A percentile compares a stretch with the other conserved stretches of the same genome.
phyloP scores from a whole-genome alignment of 1,140 invertebrate species.

The Sitophilus oryzae region DNA sequence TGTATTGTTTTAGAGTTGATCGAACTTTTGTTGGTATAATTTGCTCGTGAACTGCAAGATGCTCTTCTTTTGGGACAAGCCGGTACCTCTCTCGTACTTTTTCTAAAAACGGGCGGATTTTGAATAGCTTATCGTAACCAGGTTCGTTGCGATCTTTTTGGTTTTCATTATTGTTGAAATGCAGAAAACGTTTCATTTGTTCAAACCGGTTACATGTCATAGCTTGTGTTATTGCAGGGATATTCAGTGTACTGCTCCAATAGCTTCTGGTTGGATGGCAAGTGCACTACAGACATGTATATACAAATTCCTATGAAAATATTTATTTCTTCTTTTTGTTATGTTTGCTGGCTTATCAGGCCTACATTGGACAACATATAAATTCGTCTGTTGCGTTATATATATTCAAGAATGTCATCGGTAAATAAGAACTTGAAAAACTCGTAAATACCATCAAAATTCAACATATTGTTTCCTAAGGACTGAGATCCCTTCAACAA shows the following conservation, averaged over 20 bases:
- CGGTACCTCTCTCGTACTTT: slow-evolving; percentile 28
- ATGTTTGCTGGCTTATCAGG: too few species aligned
- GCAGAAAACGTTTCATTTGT: slow-evolving; percentile 1
- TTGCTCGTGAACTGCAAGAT: slow-evolving; percentile 38
- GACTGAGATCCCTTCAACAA: too few species aligned
- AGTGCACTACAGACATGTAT: neutral
- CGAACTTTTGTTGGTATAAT: slow-evolving; percentile 43
- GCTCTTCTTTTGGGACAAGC: too few species aligned
- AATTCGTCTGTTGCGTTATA: too few species aligned
- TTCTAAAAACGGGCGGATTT: slow-evolving; percentile 32
- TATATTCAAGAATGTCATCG: too few species aligned
- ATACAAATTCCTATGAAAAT: too few species aligned
- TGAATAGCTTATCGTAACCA: slow-evolving; percentile 24
- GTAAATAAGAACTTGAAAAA: too few species aligned
- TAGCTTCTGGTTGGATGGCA: neutral
- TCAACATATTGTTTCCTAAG: too few species aligned
- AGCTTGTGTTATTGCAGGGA: neutral
- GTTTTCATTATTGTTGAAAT: slow-evolving; percentile 1
- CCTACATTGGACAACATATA: too few species aligned
- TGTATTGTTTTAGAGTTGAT: slow-evolving; percentile 43
- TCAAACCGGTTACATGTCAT: neutral
- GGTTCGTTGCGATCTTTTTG: neutral
- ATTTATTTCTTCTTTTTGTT: too few species aligned
- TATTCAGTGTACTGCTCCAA: neutral
- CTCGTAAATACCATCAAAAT: too few species aligned